Conservation (phyloP, 1,140 invertebrate genomes). For the Lepidotrigona ventralis region DNA sequence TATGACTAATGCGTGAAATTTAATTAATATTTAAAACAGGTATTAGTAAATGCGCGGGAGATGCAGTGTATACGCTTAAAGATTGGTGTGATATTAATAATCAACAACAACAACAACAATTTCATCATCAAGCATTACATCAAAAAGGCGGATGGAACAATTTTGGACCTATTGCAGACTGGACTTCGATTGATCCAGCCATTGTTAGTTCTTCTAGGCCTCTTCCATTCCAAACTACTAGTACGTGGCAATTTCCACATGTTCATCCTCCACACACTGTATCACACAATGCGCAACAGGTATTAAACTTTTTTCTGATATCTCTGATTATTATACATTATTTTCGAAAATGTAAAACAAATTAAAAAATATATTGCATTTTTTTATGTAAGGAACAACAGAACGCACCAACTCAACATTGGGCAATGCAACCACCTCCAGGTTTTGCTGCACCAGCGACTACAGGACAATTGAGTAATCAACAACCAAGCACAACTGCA, state of each 20-base stretch:
- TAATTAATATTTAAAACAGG: constrained; percentile 67
- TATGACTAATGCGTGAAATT: neutral
- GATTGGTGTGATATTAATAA: constrained; percentile 78
- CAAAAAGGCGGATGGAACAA: constrained; percentile 79
- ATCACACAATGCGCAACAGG: constrained; percentile 77
- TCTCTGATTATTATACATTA: neutral
- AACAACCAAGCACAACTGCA: constrained; percentile 76
- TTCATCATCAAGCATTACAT: constrained; percentile 75
- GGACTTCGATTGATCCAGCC: constrained; percentile 92
- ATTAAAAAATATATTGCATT: neutral
- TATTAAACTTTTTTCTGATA: constrained; percentile 37
- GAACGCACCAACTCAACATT: constrained; percentile 77
- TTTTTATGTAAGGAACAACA: constrained; percentile 68
- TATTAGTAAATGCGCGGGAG: constrained; percentile 80
- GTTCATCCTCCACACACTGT: constrained; percentile 75
- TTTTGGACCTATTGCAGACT: constrained; percentile 82
- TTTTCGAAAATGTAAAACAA: neutral
- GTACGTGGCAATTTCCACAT: constrained; percentile 78
- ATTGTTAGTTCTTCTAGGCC: constrained; percentile 87
- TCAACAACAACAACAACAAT: constrained; percentile 75
- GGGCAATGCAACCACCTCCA: constrained; percentile 80
- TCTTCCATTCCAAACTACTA: constrained; percentile 79
- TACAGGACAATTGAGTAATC: constrained; percentile 73
- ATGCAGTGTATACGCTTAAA: constrained; percentile 76
- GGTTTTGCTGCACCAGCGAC: constrained; percentile 78